Percentiles rank a stretch among this genome's conserved stretches.
Evolutionary conservation across 1,140 invertebrate species (phyloP).

Genomic region (Oedothorax gibbosus): DNA sequence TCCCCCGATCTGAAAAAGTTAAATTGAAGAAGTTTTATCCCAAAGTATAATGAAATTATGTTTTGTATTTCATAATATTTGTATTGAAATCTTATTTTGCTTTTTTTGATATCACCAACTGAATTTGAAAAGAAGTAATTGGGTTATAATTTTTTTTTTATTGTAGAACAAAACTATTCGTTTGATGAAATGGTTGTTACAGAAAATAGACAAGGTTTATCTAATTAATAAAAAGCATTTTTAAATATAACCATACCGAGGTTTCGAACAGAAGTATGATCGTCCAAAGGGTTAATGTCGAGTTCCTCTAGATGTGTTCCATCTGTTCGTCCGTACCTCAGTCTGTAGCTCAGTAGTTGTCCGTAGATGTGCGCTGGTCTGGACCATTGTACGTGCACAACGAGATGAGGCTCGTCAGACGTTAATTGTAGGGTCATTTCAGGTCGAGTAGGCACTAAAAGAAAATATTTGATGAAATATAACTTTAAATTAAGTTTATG

Average conservation of each 20-base stretch:
- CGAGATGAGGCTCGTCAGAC: conserved; percentile 83
- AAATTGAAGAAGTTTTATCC: neutral
- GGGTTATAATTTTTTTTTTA: too few species aligned
- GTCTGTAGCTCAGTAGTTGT: conserved; percentile 83
- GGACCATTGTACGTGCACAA: conserved; percentile 91
- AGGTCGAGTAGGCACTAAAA: conserved; percentile 83
- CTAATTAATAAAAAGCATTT: too few species aligned
- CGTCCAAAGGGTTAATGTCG: conserved; percentile 77
- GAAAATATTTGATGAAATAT: conserved; percentile 1
- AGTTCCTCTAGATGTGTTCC: conserved; percentile 71
- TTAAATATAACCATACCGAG: conserved; percentile 67
- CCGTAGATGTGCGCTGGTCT: conserved; percentile 89
- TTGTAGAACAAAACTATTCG: too few species aligned
- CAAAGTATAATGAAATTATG: too few species aligned
- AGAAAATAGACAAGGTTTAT: too few species aligned
- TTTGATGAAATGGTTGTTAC: too few species aligned
- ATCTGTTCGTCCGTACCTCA: conserved; percentile 89
- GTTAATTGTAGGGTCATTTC: conserved; percentile 83
- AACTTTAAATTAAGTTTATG: too few species aligned
- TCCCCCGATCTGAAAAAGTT: conserved; percentile 79
- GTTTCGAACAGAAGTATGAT: conserved; percentile 74
- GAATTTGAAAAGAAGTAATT: too few species aligned
- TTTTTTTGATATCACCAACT: too few species aligned
- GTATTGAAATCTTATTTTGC: too few species aligned
- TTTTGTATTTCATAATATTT: too few species aligned